phyloP scores from a whole-genome alignment of 2,888 invertebrate species.

The Hecatera dysodea region DNA sequence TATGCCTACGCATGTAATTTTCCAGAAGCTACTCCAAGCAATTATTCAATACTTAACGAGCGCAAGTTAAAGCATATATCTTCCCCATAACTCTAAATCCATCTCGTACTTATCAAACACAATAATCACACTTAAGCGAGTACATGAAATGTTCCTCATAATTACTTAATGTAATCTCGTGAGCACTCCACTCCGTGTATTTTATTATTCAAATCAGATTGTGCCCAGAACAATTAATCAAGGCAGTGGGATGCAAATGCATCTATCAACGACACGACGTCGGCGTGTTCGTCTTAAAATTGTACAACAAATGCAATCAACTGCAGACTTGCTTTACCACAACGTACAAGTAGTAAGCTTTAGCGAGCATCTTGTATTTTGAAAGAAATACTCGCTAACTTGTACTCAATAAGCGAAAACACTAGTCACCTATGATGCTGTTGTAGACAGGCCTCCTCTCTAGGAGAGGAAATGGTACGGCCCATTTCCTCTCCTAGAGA shows the following conservation, averaged over 20 bases:
- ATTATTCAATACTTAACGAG: background rate
- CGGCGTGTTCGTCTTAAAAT: slow-evolving; percentile 77
- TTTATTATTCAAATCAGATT: slow-evolving; percentile 59
- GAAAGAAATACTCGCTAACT: too few species aligned
- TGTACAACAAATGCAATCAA: slow-evolving; percentile 80
- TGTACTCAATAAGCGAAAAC: too few species aligned
- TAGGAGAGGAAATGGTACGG: too few species aligned
- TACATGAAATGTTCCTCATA: slow-evolving; percentile 16
- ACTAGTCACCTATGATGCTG: too few species aligned
- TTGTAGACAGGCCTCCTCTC: too few species aligned
- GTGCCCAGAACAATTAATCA: slow-evolving; percentile 54
- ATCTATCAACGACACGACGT: slow-evolving; percentile 68
- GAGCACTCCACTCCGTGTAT: slow-evolving; percentile 21
- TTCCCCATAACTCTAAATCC: background rate
- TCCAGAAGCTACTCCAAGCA: too few species aligned
- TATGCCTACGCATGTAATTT: too few species aligned
- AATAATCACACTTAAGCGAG: slow-evolving; percentile 2
- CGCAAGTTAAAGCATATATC: background rate
- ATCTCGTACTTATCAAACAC: background rate
- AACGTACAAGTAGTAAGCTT: background rate
- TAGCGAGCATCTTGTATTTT: too few species aligned
- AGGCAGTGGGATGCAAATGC: slow-evolving; percentile 69
- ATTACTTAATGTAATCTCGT: slow-evolving; percentile 35
- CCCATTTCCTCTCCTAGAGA: too few species aligned
- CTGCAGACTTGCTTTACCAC: slow-evolving; percentile 61